Conservation (phyloP, 2,797 vertebrate genomes). For the Cirrhinus mrigala region DNA sequence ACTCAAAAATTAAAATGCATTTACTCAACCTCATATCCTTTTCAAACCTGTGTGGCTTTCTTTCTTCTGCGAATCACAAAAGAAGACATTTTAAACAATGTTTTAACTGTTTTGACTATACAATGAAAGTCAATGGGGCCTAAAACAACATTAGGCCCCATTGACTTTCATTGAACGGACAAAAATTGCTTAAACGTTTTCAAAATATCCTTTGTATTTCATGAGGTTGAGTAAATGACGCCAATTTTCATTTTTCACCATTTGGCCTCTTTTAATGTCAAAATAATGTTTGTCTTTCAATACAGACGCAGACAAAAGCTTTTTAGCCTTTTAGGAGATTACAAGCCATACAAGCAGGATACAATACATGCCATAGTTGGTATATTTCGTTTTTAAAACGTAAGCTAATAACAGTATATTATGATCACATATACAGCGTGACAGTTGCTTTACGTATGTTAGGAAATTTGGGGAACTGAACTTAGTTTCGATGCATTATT, state of each 20-base stretch:
- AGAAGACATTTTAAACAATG: slow-evolving; percentile 4
- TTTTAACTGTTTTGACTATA: slow-evolving; percentile 1
- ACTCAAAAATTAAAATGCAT: not conserved
- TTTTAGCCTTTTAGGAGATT: not conserved
- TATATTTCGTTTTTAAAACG: not conserved
- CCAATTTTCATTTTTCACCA: not conserved
- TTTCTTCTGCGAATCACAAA: not conserved
- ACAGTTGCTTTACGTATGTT: not conserved
- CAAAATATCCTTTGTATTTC: not conserved
- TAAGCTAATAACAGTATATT: not conserved
- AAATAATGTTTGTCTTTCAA: not conserved
- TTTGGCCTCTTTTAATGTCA: not conserved
- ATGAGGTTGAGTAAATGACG: not conserved
- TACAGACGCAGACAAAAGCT: too few species aligned
- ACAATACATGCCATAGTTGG: not conserved
- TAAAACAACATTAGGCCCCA: not conserved
- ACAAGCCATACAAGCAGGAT: not conserved
- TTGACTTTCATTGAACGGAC: not conserved
- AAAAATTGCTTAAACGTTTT: not conserved
- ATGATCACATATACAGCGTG: not conserved
- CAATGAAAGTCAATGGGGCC: not conserved
- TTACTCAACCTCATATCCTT: not conserved
- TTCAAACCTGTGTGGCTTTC: not conserved
- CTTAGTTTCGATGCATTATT: not conserved
- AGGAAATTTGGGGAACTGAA: not conserved